A percentile compares a stretch with the other conserved stretches of the same genome.
phyloP scores from a whole-genome alignment of 2,888 invertebrate species.

The Automeris io region DNA sequence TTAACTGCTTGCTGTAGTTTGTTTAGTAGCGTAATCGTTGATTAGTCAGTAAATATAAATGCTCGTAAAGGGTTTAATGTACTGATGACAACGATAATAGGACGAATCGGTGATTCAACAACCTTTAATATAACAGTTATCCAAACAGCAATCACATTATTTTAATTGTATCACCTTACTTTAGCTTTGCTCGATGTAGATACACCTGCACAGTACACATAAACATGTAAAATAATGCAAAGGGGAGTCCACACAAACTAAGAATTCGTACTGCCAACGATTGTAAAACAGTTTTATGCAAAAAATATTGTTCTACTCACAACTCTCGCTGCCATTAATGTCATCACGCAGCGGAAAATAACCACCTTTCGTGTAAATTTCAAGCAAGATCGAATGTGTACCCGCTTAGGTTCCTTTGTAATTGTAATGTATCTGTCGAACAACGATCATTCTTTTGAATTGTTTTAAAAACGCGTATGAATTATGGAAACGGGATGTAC shows the following conservation, averaged over 20 bases:
- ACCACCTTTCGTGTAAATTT: constrained; percentile 66
- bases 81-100: constrained; percentile 18
- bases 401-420: constrained; percentile 39
- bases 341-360: constrained; percentile 68
- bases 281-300: constrained; percentile 52
- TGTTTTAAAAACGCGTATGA: constrained; percentile 46
- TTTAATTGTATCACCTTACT: constrained; percentile 21
- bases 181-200: constrained; percentile 11
- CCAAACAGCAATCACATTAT: constrained; percentile 13
- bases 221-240: constrained; percentile 45
- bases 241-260: constrained; percentile 26
- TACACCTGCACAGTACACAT: constrained; percentile 12
- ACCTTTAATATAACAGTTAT: constrained; percentile 1
- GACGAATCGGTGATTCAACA: constrained; percentile 19
- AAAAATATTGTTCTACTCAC: constrained; percentile 51
- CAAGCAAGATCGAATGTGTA: constrained; percentile 59
- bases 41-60: not conserved
- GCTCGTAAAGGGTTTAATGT: constrained; percentile 9
- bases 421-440: constrained; percentile 43
- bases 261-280: constrained; percentile 33
- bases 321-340: constrained; percentile 56
- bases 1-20: not conserved
- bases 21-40: not conserved
- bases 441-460: constrained; percentile 37
- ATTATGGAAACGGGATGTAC: constrained; percentile 49